Base-by-base conservation (phyloP, 2,888 invertebrate species). In the Yponomeuta evonymella region DNA sequence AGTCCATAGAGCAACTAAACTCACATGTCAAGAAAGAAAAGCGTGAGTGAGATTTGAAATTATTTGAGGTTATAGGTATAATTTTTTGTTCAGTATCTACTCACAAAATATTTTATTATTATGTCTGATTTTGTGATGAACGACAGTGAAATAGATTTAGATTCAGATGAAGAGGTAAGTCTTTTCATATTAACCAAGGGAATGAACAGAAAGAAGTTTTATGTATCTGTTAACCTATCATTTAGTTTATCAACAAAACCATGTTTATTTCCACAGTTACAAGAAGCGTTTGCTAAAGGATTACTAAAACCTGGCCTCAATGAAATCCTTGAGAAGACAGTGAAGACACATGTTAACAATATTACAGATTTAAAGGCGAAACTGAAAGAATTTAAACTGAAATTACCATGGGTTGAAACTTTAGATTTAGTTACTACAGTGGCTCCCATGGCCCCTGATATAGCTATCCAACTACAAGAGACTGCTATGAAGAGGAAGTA, bases 211-310 rank as follows among this genome's bases (percentile, higher is more conserved):
- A 15, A 58, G 1, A 15, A 15, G 15, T n/a, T 51, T 70, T 36
- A 67, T 68, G 48, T 71, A 12, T 6, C 43, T 36, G 8, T 15
- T 67, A 68, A 58, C 51, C 51, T 58, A 36, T 33, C 3, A 75
- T 70, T 80, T 58, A 33, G 10, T 69, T 64, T 64, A 58, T 30
- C 30, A 23, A 76, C 79, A 77, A 71, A 70, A 51, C 36, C 36
- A 66, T 70, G 70, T 70, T 70, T 70, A 74, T 67, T 75, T 69
- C 89, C 88, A 71, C 81, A 98, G 98, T 87, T 99, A 71, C 98
- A 97, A 94, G 96, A 96, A 82, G 98, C 98, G 0, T 97, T 98
- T 84, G 95, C 95, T 0, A 94, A 95, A 78, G 98, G 98, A 1
- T 92, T 96, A 71, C 81, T 99, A 0, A 97, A 98, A 82, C 96